Base-by-base conservation (phyloP, 2,113 vertebrate species). In the Microtus pennsylvanicus region DNA sequence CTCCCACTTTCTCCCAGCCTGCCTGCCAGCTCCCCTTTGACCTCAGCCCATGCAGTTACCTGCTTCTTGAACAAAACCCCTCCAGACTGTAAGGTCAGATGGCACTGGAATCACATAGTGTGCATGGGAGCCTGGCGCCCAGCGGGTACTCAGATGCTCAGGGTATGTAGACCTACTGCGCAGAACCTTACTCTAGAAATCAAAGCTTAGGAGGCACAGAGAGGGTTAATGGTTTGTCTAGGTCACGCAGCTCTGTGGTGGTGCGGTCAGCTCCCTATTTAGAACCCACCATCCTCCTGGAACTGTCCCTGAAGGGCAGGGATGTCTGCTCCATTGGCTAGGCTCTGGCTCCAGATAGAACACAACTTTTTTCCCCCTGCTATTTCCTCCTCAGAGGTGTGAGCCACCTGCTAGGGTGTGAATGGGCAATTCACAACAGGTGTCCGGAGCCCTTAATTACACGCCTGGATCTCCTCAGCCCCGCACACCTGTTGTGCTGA, bases 381-480 rank as follows among this genome's bases (percentile, higher is more conserved):
- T 35, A 22, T 93, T 85, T 58, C 38, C 52, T 97, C 61, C 89
- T 81, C 21, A 30, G 76, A 96, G 69, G 50, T 90, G 92, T 47
- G 1, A 95, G 35, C 87, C 91, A 65, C 95, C 91, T 89, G 93
- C 94, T 35, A 81, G 85, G 58, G 52, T 96, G 74, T 61, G 82
- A 97, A 96, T 93, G 95, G 80, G 88, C 4, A 24, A 65, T 82
- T 96, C 94, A 28, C 82, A 47, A 70, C 95, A 95, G 95, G 96
- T 87, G 77, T 88, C 94, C 77, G 35, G 67, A 91, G 94, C 63
- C 91, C 91, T 87, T 96, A 77, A 88, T 94, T 92, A 45, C 75
- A 13, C 0, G 16, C 69, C 42, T 45, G 70, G 8, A 1, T 72
- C 58, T 63, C 35, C 75, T 22, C 70, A 87, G 28, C 85, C 70